Evolutionary conservation across 1,140 invertebrate genomes (phyloP), one percentile per base, ranked within the genome.

Genomic region (Hylaeus volcanicus): DNA sequence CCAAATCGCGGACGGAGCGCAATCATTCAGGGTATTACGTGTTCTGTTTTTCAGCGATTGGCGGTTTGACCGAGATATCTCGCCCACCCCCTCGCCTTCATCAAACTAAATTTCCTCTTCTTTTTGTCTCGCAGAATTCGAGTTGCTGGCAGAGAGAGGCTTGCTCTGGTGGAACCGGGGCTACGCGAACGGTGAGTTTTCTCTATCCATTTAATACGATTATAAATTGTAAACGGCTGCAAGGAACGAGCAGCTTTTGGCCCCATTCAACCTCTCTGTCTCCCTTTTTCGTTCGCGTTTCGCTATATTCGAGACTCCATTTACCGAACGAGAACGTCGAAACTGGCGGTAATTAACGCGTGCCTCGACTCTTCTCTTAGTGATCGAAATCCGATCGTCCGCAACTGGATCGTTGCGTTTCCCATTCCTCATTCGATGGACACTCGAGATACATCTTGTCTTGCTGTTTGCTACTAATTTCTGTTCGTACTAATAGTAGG

Each of bases 141-240:
- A 79, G 58, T 51, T 53, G 77, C 68, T 61, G 53, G 73, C 63
- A 76, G 60, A 70, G 51, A 26, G 26, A 26, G n/a, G 65, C 55
- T 79, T 77, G 83, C 39, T 53, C 37, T 26, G 26, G 60, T 53
- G 79, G 66, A 63, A 14, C 41, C 70, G 73, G 73, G 81, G 74
- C 71, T 66, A 56, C 74, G 78, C 51, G 70, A 69, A 78, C 45
- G 72, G 88, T 87, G 74, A 87, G 85, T 86, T 79, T 56, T 68
- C 55, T 55, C 72, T 81, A 79, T 43, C 65, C 70, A 37, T 82
- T 56, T 84, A 88, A 89, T 89, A 74, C 84, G 82, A 89, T 90
- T 90, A 89, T 89, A 89, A 89, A 89, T 88, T 88, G 86, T 86
- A 86, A 89, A 88, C 77, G 84, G 82, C 76, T 83, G 81, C 75